Percentiles rank a stretch among this genome's conserved stretches.
Conservation (phyloP, 2,888 invertebrate species). For the Nowickia ferox region DNA sequence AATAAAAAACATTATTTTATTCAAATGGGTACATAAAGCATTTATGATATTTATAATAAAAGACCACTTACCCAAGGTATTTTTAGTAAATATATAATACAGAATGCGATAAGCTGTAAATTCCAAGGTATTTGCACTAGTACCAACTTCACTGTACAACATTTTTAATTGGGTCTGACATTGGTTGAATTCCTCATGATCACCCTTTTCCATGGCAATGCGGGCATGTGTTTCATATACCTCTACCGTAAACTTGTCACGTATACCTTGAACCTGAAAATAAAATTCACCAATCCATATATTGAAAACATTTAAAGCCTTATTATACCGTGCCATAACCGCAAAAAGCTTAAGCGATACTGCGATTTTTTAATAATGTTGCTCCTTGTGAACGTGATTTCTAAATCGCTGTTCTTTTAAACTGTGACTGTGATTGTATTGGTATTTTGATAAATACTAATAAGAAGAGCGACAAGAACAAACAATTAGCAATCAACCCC, state of each 20-base stretch:
- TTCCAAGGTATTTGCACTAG: slow-evolving; percentile 90
- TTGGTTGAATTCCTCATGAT: slow-evolving; percentile 99
- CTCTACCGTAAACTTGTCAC: slow-evolving; percentile 97
- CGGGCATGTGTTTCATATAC: slow-evolving; percentile 99
- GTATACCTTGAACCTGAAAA: slow-evolving; percentile 94
- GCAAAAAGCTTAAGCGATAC: too few species aligned
- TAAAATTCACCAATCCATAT: not conserved
- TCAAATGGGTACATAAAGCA: too few species aligned
- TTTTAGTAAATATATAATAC: slow-evolving; percentile 99
- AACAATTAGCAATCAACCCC: too few species aligned
- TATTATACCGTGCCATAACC: too few species aligned
- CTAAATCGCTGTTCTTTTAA: too few species aligned
- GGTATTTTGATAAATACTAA: too few species aligned
- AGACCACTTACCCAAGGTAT: slow-evolving; percentile 92
- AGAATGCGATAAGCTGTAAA: slow-evolving; percentile 98
- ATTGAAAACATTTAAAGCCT: not conserved
- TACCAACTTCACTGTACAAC: slow-evolving; percentile 92
- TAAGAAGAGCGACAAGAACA: too few species aligned
- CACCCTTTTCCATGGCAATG: slow-evolving; percentile 98
- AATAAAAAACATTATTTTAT: not conserved
- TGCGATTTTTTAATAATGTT: too few species aligned
- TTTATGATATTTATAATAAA: not conserved
- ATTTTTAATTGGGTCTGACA: slow-evolving; percentile 99
- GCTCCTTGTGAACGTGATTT: too few species aligned
- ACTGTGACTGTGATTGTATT: too few species aligned